Evolutionary conservation across 2,113 vertebrate genomes (phyloP), one percentile per base, ranked within the genome.

Genomic region (Leptodactylus fuscus): DNA sequence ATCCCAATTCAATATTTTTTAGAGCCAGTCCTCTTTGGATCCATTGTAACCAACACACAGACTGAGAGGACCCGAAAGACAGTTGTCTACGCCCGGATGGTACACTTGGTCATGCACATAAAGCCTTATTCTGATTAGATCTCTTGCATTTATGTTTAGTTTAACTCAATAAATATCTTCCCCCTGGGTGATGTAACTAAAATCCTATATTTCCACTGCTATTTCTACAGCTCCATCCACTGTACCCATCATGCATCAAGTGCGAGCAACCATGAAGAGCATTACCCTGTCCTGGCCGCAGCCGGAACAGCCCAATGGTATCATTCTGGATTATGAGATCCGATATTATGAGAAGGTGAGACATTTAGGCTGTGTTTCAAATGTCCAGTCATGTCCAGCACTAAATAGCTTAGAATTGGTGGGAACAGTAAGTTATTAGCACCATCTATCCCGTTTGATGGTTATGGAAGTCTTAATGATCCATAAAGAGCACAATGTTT

Each of bases 231-330:
- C 97, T 82, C 98, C 98, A 49, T 99, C 98, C 87, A 98, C 95
- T 0, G 97, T 99, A 91, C 97, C 97, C 90, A 98, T 99, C 91
- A 98, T 99, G 97, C 98, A 99, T 92, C 98, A 99, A 92, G 97
- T 99, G 92, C 98, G 97, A 88, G 98, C 98, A 87, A 99, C 97
- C 1, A 99, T 99, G 98, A 97, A 95, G 87, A 98, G 96, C 94
- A 99, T 99, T 94, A 99, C 97, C 0, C 90, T 99, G 83, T 99
- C 98, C 3, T 99, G 98, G 98, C 97, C 98, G 7, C 97, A 99
- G 89, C 98, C 98, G 0, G 98, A 99, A 81, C 98, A 99, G 90
- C 97, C 98, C 91, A 99, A 99, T 0, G 98, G 98, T 85, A 99
- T 99, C 93, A 99, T 99, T 90, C 92, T 99, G 90, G 98, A 99